Evolutionary conservation across 2,113 vertebrate genomes (phyloP).

Genomic region (Hippocampus barbouri): DNA sequence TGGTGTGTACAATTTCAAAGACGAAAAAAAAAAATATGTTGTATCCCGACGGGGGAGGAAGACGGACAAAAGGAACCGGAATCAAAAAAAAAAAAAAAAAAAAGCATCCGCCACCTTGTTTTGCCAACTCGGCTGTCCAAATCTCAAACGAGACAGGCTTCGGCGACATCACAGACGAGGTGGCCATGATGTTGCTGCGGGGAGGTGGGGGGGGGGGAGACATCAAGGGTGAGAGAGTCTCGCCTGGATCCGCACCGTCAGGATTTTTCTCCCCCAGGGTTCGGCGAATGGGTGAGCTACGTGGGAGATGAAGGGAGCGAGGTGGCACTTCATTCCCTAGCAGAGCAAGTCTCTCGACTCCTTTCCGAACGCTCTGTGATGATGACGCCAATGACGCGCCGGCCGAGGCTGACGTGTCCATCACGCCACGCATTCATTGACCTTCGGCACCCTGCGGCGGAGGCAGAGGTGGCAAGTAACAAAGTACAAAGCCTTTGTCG

Average conservation of each 20-base stretch:
- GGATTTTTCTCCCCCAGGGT: conserved; percentile 46
- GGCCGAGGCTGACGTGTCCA: conserved; percentile 68
- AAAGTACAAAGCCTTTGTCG: not conserved
- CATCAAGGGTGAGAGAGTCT: conserved; percentile 67
- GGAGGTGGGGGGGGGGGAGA: conserved; percentile 39
- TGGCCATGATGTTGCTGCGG: conserved; percentile 56
- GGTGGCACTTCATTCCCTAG: conserved; percentile 64
- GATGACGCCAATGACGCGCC: conserved; percentile 68
- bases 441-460: not conserved
- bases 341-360: conserved; percentile 42
- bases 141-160: conserved; percentile 68
- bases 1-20: conserved; percentile 65
- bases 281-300: conserved; percentile 46
- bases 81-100: conserved; percentile 30
- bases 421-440: conserved; percentile 52
- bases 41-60: conserved; percentile 54
- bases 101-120: conserved; percentile 67
- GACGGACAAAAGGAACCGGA: conserved; percentile 60
- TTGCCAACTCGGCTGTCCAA: conserved; percentile 71
- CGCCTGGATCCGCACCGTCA: conserved; percentile 65
- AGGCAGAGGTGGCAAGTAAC: not conserved
- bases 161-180: conserved; percentile 65
- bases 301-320: conserved; percentile 61
- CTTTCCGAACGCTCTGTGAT: conserved; percentile 47
- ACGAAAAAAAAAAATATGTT: conserved; percentile 40